phyloP scores from a whole-genome alignment of 2,888 invertebrate genomes.

The Drosophila mulleri region DNA sequence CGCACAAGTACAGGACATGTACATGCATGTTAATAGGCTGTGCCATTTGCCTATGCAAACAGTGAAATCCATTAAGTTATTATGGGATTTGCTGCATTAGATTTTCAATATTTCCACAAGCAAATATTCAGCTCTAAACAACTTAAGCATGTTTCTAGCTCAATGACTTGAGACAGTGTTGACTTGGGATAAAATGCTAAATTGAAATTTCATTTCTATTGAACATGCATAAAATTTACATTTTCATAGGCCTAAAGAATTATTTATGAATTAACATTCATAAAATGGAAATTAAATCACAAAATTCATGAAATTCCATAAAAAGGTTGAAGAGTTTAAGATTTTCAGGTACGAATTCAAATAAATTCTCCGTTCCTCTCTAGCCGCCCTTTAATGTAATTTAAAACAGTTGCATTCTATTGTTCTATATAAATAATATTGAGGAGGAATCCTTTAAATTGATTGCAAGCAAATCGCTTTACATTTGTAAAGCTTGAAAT shows the following conservation, averaged over 20 bases:
- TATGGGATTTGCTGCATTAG: slow-evolving; percentile 69
- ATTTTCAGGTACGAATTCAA: background rate
- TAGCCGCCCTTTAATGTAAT: background rate
- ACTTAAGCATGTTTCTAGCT: slow-evolving; percentile 5
- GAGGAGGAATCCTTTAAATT: slow-evolving; percentile 7
- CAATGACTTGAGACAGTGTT: slow-evolving; percentile 15
- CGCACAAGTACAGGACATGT: background rate
- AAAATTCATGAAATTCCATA: background rate
- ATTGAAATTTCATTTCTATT: slow-evolving; percentile 59
- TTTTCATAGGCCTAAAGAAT: slow-evolving; percentile 33
- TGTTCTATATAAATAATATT: background rate
- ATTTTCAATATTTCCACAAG: slow-evolving; percentile 56
- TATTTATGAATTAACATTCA: background rate
- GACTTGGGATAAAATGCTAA: slow-evolving; percentile 33
- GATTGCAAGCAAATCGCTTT: slow-evolving; percentile 66
- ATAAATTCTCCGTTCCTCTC: background rate
- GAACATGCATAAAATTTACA: slow-evolving; percentile 66
- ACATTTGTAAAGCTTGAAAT: slow-evolving; percentile 69
- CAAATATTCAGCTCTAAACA: slow-evolving; percentile 11
- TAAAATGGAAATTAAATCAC: slow-evolving; percentile 4
- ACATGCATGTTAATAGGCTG: slow-evolving; percentile 31
- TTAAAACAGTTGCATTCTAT: background rate
- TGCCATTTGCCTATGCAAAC: slow-evolving; percentile 55
- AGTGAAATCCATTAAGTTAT: slow-evolving; percentile 78
- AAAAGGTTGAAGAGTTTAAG: background rate